Evolutionary conservation across 2,888 invertebrate genomes (phyloP).

Genomic region (Calliopum simillimum): DNA sequence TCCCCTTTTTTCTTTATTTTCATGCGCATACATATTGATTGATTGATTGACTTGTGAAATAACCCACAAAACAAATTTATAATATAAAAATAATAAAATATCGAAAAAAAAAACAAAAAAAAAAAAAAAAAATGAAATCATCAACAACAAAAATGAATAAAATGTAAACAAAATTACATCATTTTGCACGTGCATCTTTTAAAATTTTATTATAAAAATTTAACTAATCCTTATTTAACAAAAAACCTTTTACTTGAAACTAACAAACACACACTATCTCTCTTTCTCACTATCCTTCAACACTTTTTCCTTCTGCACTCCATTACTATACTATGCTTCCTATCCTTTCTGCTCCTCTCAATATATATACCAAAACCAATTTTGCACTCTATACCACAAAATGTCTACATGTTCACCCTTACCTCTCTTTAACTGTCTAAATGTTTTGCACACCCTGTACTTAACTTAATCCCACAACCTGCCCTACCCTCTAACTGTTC

Average conservation of each 20-base stretch:
- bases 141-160: slow-evolving; percentile 48
- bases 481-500: slow-evolving; percentile 14
- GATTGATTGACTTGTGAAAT: slow-evolving; percentile 30
- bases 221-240: slow-evolving; percentile 25
- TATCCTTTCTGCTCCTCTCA: not conserved
- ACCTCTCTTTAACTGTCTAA: not conserved
- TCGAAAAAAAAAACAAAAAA: slow-evolving; percentile 45
- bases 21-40: slow-evolving; percentile 61
- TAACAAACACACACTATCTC: slow-evolving; percentile 22
- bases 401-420: not conserved
- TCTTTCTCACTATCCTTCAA: slow-evolving; percentile 13
- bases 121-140: slow-evolving; percentile 50
- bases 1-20: slow-evolving; percentile 61
- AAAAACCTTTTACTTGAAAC: slow-evolving; percentile 28
- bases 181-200: slow-evolving; percentile 56
- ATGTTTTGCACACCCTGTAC: not conserved
- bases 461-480: slow-evolving; percentile 37
- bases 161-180: slow-evolving; percentile 62
- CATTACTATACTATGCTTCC: slow-evolving; percentile 16
- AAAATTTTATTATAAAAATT: slow-evolving; percentile 34
- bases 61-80: slow-evolving; percentile 48
- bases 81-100: slow-evolving; percentile 44
- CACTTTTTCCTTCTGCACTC: slow-evolving; percentile 16
- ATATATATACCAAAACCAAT: not conserved
- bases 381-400: not conserved